phyloP scores from a whole-genome alignment of 2,797 vertebrate species.

The Morus bassanus region DNA sequence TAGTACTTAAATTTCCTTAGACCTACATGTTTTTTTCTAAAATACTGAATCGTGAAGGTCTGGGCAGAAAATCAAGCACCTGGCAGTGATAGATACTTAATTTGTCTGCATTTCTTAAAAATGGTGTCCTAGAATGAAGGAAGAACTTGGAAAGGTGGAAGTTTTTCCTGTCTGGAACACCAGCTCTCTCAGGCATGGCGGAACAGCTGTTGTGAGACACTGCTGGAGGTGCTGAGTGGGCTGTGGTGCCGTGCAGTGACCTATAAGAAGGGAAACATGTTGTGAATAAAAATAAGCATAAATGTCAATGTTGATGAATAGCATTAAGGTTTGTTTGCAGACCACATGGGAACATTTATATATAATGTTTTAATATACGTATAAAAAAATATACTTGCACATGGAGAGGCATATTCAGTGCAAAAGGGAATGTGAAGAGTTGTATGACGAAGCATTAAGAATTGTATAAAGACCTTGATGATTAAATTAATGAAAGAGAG shows the following conservation, averaged over 20 bases:
- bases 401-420: not conserved
- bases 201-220: slow-evolving; percentile 2
- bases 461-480: not conserved
- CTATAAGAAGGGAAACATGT: not conserved
- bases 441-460: not conserved
- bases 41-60: not conserved
- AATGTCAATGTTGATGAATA: not conserved
- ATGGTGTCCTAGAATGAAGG: not conserved
- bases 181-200: not conserved
- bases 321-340: not conserved
- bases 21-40: not conserved
- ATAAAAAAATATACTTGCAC: not conserved
- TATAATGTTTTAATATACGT: not conserved
- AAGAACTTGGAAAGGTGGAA: not conserved
- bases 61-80: not conserved
- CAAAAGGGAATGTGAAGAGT: not conserved
- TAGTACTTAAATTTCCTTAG: not conserved
- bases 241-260: not conserved
- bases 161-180: not conserved
- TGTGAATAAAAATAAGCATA: not conserved
- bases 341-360: not conserved
- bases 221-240: not conserved
- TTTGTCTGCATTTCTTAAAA: not conserved
- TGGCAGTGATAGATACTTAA: not conserved
- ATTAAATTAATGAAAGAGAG: not conserved